Percentiles rank a stretch among this genome's conserved stretches.
Conservation (phyloP, 2,797 vertebrate species). For the Avahi laniger region DNA sequence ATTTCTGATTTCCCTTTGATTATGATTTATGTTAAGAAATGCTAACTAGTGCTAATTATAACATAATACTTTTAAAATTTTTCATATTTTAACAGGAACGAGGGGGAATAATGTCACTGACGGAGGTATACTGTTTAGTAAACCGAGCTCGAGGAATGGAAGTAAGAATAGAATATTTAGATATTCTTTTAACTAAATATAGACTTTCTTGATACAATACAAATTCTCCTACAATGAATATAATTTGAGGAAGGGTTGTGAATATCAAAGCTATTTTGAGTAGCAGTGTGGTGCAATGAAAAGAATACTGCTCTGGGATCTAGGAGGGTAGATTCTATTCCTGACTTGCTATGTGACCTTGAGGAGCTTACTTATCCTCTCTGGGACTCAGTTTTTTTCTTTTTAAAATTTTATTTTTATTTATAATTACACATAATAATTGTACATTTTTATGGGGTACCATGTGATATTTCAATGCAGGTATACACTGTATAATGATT, state of each 20-base stretch:
- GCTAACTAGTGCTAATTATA: not conserved
- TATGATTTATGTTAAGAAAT: not conserved
- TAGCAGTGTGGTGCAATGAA: not conserved
- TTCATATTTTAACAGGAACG: constrained; percentile 89
- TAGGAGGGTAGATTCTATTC: not conserved
- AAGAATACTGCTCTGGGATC: not conserved
- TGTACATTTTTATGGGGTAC: not conserved
- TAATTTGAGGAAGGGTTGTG: constrained; percentile 10
- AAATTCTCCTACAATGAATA: not conserved
- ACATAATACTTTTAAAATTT: constrained; percentile 19
- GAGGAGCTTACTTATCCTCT: not conserved
- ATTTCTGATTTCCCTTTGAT: not conserved
- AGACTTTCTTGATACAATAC: constrained; percentile 15
- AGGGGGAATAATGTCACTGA: constrained; percentile 98
- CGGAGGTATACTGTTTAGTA: constrained; percentile 97
- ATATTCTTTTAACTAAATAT: constrained; percentile 7
- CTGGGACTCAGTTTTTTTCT: not conserved
- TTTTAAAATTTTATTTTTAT: not conserved
- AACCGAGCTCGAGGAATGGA: constrained; percentile 98
- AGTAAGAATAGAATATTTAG: constrained; percentile 84
- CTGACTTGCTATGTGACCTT: not conserved
- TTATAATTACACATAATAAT: not conserved
- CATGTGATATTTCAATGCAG: not conserved
- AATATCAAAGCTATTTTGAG: constrained; percentile 19
- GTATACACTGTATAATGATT: not conserved